Evolutionary conservation across 2,113 vertebrate genomes (phyloP).

Genomic region (Phalacrocorax brasilianus): DNA sequence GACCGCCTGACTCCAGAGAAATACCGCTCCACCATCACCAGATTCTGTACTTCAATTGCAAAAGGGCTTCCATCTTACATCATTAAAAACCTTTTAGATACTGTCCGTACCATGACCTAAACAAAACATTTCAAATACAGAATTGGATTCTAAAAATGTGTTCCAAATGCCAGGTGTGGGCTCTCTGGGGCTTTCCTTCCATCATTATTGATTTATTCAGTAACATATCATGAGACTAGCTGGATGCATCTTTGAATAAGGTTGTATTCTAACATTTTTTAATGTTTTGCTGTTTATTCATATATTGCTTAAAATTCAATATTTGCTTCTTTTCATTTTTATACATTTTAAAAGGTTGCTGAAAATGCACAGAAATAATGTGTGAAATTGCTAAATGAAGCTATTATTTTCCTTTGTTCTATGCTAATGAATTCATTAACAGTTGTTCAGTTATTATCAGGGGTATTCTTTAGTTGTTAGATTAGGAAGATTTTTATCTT

Average conservation of each 20-base stretch:
- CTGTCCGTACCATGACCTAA: background rate
- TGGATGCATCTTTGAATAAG: background rate
- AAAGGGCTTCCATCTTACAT: background rate
- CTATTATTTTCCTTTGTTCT: slow-evolving; percentile 37
- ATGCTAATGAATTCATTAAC: slow-evolving; percentile 47
- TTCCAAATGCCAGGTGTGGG: background rate
- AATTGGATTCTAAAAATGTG: background rate
- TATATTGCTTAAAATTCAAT: background rate
- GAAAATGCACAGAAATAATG: background rate
- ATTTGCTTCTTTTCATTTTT: background rate
- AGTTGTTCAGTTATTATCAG: slow-evolving; percentile 18
- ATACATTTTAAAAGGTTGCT: background rate
- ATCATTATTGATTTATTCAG: background rate
- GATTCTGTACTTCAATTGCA: background rate
- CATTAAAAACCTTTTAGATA: background rate
- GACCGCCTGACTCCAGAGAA: background rate
- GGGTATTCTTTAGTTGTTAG: slow-evolving; percentile 7
- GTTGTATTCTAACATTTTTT: background rate
- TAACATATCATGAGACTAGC: background rate
- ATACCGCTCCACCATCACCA: background rate
- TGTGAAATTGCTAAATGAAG: slow-evolving; percentile 30
- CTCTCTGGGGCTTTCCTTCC: background rate
- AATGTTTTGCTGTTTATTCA: background rate
- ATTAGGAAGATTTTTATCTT: slow-evolving; percentile 44
- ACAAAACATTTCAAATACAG: background rate